Conservation (phyloP, 2,113 vertebrate genomes). For the Grallaria varia region DNA sequence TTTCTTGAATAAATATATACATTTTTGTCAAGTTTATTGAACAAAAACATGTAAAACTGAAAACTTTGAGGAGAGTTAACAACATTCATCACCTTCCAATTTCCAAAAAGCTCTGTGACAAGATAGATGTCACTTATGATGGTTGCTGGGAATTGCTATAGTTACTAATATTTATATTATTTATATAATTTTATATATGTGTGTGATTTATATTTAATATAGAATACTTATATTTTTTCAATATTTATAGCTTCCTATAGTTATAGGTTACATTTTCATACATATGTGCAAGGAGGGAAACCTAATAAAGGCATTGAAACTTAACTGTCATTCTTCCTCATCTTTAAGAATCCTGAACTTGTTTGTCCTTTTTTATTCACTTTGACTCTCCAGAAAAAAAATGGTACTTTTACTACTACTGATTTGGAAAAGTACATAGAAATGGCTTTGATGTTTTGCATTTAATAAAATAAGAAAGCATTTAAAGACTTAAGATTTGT, state of each 20-base stretch:
- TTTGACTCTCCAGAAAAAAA: background rate
- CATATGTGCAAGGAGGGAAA: background rate
- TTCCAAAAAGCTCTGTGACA: background rate
- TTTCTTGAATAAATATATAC: background rate
- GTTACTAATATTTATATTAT: background rate
- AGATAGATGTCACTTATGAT: background rate
- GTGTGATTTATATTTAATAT: too few species aligned
- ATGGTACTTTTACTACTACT: background rate
- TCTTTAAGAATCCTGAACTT: background rate
- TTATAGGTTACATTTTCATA: background rate
- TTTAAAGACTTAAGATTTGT: background rate
- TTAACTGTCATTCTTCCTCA: background rate
- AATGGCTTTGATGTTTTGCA: background rate
- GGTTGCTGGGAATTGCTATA: background rate
- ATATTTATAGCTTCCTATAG: background rate
- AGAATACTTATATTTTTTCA: background rate
- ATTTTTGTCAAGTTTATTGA: background rate
- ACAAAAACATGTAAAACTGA: background rate
- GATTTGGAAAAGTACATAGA: background rate
- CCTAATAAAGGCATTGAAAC: background rate
- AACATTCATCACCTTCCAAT: background rate
- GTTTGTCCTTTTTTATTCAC: background rate
- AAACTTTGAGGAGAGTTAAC: background rate
- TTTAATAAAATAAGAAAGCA: background rate
- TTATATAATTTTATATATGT: background rate